Conservation (phyloP, 2,888 invertebrate species). For the Chydorus sphaericus region DNA sequence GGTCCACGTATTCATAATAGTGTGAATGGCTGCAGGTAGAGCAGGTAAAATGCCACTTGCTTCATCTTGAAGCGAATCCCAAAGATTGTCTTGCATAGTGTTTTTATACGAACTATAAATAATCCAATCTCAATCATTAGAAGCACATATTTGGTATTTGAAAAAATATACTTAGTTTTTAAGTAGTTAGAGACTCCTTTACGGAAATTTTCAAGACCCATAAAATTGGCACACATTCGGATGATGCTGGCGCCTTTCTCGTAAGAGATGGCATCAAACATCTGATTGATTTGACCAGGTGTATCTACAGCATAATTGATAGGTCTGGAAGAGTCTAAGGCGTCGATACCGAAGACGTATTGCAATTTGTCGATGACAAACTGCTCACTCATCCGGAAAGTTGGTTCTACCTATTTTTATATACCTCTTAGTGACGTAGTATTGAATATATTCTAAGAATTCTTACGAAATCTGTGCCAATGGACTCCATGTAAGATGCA, state of each 20-base stretch:
- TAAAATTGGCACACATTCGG: slow-evolving; percentile 3
- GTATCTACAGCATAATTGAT: slow-evolving; percentile 23
- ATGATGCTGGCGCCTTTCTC: slow-evolving; percentile 35
- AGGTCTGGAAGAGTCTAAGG: slow-evolving; percentile 50
- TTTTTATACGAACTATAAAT: slow-evolving; percentile 22
- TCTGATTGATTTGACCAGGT: slow-evolving; percentile 23
- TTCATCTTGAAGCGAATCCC: background rate
- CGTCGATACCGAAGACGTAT: slow-evolving; percentile 59
- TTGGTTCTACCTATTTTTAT: slow-evolving; percentile 45
- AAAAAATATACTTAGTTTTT: slow-evolving; percentile 25
- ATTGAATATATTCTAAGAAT: too few species aligned
- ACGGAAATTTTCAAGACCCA: background rate
- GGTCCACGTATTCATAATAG: slow-evolving; percentile 26
- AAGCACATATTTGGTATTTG: background rate
- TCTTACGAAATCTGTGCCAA: background rate
- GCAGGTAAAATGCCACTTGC: slow-evolving; percentile 19
- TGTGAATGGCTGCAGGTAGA: slow-evolving; percentile 33
- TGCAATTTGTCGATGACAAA: slow-evolving; percentile 64
- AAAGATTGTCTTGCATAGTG: slow-evolving; percentile 8
- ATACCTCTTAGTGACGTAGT: too few species aligned
- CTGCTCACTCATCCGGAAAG: slow-evolving; percentile 62
- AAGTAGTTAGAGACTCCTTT: slow-evolving; percentile 2
- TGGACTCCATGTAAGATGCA: background rate
- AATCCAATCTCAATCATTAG: too few species aligned
- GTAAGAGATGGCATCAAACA: slow-evolving; percentile 29